Conservation (phyloP, 2,888 invertebrate genomes). For the Tachina grossa region DNA sequence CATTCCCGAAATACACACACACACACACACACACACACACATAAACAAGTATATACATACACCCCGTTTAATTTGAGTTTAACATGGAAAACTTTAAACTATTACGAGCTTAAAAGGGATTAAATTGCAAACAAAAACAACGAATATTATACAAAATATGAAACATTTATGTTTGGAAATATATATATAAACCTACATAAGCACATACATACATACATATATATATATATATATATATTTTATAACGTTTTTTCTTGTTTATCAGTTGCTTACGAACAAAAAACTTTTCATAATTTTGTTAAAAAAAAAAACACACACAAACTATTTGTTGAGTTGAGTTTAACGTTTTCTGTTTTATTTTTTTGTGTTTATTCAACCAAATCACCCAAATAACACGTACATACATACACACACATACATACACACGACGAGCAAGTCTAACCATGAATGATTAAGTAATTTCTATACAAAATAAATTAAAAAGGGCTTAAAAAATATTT, state of each 20-base stretch:
- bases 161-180: slow-evolving; percentile 13
- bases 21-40: background rate
- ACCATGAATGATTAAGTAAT: slow-evolving; percentile 30
- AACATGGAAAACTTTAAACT: slow-evolving; percentile 45
- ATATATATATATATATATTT: background rate
- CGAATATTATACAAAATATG: background rate
- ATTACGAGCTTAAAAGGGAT: slow-evolving; percentile 52
- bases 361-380: slow-evolving; percentile 36
- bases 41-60: background rate
- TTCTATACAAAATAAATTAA: slow-evolving; percentile 16
- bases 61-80: slow-evolving; percentile 52
- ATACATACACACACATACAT: background rate
- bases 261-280: background rate
- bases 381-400: slow-evolving; percentile 40
- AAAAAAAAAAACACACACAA: slow-evolving; percentile 5
- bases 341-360: background rate
- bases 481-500: slow-evolving; percentile 19
- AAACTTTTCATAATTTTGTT: slow-evolving; percentile 30
- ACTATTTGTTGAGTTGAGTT: background rate
- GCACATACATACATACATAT: too few species aligned
- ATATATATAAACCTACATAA: background rate
- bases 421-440: too few species aligned
- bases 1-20: background rate
- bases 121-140: slow-evolving; percentile 50
- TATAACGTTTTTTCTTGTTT: slow-evolving; percentile 4